Conservation (phyloP, 2,113 vertebrate species). For the Tyto alba region DNA sequence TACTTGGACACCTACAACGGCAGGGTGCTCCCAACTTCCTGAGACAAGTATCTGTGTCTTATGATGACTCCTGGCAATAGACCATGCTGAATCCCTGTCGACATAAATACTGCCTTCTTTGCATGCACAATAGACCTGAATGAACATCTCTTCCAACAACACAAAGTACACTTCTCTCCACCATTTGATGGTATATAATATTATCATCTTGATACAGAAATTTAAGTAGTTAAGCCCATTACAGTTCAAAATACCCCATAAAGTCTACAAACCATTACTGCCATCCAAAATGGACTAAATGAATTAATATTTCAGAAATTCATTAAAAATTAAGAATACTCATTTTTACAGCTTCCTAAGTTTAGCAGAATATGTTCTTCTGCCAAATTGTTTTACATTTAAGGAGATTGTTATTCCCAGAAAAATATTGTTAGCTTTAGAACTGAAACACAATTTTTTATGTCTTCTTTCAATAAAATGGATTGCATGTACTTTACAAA, state of each 20-base stretch:
- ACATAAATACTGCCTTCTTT: constrained; percentile 1
- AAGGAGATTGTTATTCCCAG: constrained; percentile 11
- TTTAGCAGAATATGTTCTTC: constrained; percentile 51
- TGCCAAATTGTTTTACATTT: constrained; percentile 46
- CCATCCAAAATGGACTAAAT: constrained; percentile 60
- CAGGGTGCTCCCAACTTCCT: neutral
- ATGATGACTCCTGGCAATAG: neutral
- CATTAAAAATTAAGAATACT: constrained; percentile 68
- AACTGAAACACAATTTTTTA: neutral
- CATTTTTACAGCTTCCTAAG: constrained; percentile 56
- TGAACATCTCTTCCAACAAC: neutral
- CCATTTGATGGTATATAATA: neutral
- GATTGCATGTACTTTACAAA: neutral
- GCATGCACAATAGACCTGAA: neutral
- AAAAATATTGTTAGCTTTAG: constrained; percentile 1
- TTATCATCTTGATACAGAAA: neutral
- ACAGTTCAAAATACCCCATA: constrained; percentile 28
- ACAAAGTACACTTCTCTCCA: neutral
- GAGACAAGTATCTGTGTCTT: neutral
- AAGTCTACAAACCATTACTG: constrained; percentile 58
- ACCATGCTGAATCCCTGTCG: neutral
- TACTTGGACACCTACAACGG: neutral
- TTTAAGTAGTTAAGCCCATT: constrained; percentile 30
- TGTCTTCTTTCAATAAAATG: neutral
- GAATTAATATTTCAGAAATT: constrained; percentile 68